Conservation (phyloP, 1,140 invertebrate genomes). For the Lucilia sericata region DNA sequence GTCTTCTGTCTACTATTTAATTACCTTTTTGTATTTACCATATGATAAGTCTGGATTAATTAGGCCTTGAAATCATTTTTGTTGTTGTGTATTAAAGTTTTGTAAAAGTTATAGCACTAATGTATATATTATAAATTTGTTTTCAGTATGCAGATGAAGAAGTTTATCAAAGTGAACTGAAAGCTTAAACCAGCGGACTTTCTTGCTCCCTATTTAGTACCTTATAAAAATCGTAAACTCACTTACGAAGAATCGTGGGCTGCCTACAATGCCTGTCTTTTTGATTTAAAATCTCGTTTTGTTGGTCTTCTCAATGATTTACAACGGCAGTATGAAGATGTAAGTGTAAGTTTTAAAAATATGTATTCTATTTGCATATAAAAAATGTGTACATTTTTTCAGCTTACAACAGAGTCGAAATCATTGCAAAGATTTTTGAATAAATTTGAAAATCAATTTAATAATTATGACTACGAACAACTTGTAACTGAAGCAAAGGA, state of each 20-base stretch:
- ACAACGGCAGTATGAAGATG: constrained; percentile 70
- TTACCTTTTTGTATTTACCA: too few relatives aligned
- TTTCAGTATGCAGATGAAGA: constrained; percentile 65
- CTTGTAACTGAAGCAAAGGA: constrained; percentile 61
- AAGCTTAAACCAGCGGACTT: constrained; percentile 69
- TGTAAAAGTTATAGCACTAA: too few relatives aligned
- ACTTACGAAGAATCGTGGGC: constrained; percentile 64
- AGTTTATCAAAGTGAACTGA: constrained; percentile 60
- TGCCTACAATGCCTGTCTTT: constrained; percentile 69
- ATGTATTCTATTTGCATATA: neutral
- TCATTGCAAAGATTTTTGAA: constrained; percentile 60
- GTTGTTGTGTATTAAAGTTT: too few relatives aligned
- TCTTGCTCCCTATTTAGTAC: constrained; percentile 72
- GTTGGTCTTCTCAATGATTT: constrained; percentile 71
- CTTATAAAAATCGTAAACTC: constrained; percentile 67
- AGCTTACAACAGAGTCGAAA: constrained; percentile 63
- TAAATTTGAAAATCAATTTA: constrained; percentile 65
- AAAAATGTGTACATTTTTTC: neutral
- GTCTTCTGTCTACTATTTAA: too few relatives aligned
- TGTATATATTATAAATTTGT: neutral
- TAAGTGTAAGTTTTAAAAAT: constrained; percentile 51
- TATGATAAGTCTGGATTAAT: too few relatives aligned
- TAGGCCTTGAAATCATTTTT: too few relatives aligned
- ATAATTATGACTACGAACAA: constrained; percentile 63
- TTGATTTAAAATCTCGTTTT: constrained; percentile 71